A percentile compares a stretch with the other conserved stretches of the same genome.
These are phyloP conservation scores for Choristoneura rosaceana DNA, from an alignment of 2,888 invertebrate genomes.

Conservation along the genomic window DNA sequence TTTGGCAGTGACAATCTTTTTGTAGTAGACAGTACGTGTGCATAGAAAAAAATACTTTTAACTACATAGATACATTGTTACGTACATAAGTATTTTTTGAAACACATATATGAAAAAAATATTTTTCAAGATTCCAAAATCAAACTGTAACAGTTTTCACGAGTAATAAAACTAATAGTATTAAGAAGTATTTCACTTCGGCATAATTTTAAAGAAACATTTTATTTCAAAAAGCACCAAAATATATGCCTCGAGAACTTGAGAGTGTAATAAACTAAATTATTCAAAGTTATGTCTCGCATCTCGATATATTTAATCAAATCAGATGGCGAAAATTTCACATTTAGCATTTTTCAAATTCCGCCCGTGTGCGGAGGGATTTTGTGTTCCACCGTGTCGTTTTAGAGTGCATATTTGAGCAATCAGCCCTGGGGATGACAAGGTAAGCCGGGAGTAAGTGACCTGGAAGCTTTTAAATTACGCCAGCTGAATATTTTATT, in stretches of 20 bases:
- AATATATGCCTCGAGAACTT: conserved; percentile 4
- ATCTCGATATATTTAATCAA: conserved; percentile 40
- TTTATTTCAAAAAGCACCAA: conserved; percentile 1
- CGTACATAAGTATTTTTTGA: too few relatives aligned
- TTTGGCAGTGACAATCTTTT: too few relatives aligned
- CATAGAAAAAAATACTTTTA: too few relatives aligned
- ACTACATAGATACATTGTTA: too few relatives aligned
- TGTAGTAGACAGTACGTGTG: too few relatives aligned
- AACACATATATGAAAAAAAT: too few relatives aligned
- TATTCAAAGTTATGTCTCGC: conserved; percentile 28
- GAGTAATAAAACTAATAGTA: neutral
- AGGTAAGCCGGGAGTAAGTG: conserved; percentile 64
- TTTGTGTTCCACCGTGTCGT: conserved; percentile 49
- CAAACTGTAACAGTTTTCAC: neutral
- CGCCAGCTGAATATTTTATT: conserved; percentile 73
- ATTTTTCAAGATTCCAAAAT: neutral
- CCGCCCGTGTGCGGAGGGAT: conserved; percentile 5
- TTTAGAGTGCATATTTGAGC: conserved; percentile 59
- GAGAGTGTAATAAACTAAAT: conserved; percentile 21
- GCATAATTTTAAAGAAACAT: neutral
- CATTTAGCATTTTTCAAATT: conserved; percentile 39
- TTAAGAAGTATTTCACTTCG: too few relatives aligned
- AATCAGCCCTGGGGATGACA: conserved; percentile 51
- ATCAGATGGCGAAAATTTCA: conserved; percentile 32
- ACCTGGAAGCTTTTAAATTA: conserved; percentile 74